phyloP scores from a whole-genome alignment of 2,797 vertebrate genomes.

The Enteromius mattozi region DNA sequence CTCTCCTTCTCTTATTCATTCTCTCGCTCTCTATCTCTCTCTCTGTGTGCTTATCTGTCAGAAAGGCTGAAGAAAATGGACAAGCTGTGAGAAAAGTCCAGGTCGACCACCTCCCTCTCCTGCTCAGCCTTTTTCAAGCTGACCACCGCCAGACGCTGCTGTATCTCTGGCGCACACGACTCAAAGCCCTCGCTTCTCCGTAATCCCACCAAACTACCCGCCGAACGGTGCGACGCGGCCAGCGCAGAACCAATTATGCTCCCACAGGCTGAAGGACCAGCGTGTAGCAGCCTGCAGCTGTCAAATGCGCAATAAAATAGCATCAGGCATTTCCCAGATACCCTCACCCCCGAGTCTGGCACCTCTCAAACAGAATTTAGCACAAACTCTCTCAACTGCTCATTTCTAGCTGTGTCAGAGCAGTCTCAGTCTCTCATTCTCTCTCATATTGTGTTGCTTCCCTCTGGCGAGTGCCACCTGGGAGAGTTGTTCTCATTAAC shows the following conservation, averaged over 20 bases:
- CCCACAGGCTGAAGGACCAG: slow-evolving; percentile 41
- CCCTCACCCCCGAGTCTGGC: slow-evolving; percentile 46
- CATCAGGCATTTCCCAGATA: slow-evolving; percentile 46
- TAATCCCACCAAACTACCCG: slow-evolving; percentile 53
- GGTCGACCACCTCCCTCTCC: slow-evolving; percentile 55
- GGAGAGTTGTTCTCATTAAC: slow-evolving; percentile 76
- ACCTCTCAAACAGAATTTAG: slow-evolving; percentile 42
- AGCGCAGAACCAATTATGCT: slow-evolving; percentile 49
- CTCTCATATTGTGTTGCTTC: slow-evolving; percentile 51
- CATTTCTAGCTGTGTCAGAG: slow-evolving; percentile 41
- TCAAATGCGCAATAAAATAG: slow-evolving; percentile 47
- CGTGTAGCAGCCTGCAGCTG: slow-evolving; percentile 24
- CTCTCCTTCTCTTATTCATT: slow-evolving; percentile 39
- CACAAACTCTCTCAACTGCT: slow-evolving; percentile 28
- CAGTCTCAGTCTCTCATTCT: slow-evolving; percentile 20
- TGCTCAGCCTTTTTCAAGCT: slow-evolving; percentile 59
- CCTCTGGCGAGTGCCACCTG: slow-evolving; percentile 65
- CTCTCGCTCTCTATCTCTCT: slow-evolving; percentile 41
- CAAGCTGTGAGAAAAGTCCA: slow-evolving; percentile 60
- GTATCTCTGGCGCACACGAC: slow-evolving; percentile 56
- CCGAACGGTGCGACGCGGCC: background rate
- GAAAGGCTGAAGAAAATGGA: slow-evolving; percentile 64
- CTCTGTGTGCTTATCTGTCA: slow-evolving; percentile 67
- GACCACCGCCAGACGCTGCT: slow-evolving; percentile 56
- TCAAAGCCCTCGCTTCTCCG: slow-evolving; percentile 51